Evolutionary conservation across 2,113 vertebrate species (phyloP), one percentile per base, ranked within the genome.

Genomic region (Aphyosemion australe): DNA sequence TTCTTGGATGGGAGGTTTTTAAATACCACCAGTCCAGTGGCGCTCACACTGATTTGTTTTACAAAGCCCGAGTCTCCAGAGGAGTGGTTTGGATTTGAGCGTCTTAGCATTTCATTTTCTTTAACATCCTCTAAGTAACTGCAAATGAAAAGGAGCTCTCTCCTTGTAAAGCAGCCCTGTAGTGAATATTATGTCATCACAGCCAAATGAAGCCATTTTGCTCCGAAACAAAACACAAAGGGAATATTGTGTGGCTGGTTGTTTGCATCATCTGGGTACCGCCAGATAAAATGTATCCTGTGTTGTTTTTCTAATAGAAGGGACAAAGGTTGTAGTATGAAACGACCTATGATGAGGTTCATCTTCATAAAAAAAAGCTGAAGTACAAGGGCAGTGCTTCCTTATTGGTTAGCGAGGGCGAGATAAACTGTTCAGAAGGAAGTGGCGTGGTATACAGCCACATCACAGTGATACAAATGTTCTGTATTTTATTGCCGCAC

Each of bases 281-380:
- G 52, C 42, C 15, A 74, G 82, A 88, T 85, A 76, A 78, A 50
- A 51, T 69, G 52, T 68, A 71, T 83, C 49, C 52, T 13, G 50
- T 37, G 54, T 65, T 8, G 65, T 72, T 80, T 79, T 67, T 71
- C 61, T 46, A 68, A 80, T 55, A 78, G 56, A 51, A 65, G 62
- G 21, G 54, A 12, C 53, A 63, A 34, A 47, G 70, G 45, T 37
- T 60, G 57, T 80, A 61, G 82, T 79, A 69, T 73, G 54, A 84
- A 69, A 9, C 83, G 62, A 80, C 70, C 75, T 59, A 64, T 69
- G 82, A 84, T 74, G 74, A 83, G 84, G 78, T 82, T 79, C 52
- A 70, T 71, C 48, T 51, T 51, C 21, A 11, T 60, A 14, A 58
- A 72, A 81, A 76, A 84, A 74, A 48, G 74, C 69, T 70, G 72